Evolutionary conservation across 2,113 vertebrate genomes (phyloP).

Genomic region (Etheostoma cragini): DNA sequence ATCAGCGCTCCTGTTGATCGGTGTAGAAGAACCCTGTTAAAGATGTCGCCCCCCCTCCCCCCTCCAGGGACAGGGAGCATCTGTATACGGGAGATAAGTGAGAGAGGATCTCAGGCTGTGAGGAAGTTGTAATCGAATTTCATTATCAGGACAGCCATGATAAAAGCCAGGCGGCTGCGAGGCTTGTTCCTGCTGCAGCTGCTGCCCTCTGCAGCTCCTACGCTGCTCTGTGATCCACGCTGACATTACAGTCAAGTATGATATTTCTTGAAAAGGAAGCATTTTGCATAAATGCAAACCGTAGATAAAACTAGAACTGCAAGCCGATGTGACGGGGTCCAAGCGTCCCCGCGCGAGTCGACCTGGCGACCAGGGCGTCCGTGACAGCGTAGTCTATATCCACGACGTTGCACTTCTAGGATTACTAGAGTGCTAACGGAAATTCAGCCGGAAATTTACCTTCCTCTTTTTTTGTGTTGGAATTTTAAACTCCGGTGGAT

Average conservation of each 20-base stretch:
- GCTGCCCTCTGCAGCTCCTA: not conserved
- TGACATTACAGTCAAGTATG: not conserved
- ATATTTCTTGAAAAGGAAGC: not conserved
- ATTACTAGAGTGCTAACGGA: too few species aligned
- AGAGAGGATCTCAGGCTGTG: constrained; percentile 58
- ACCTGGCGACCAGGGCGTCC: too few species aligned
- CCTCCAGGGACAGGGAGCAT: constrained; percentile 32
- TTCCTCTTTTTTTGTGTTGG: too few species aligned
- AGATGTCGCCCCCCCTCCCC: constrained; percentile 13
- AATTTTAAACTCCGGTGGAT: too few species aligned
- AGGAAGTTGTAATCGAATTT: constrained; percentile 76
- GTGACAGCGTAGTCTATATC: too few species aligned
- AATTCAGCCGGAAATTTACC: too few species aligned
- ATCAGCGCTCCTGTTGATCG: constrained; percentile 30
- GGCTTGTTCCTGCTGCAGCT: constrained; percentile 6
- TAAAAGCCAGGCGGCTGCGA: constrained; percentile 41
- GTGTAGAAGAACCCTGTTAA: constrained; percentile 56
- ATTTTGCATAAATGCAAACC: not conserved
- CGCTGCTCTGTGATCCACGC: constrained; percentile 12
- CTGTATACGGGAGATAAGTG: constrained; percentile 77
- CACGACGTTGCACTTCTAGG: too few species aligned
- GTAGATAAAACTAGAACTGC: constrained; percentile 2
- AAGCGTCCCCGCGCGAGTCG: too few species aligned
- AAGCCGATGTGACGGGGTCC: too few species aligned
- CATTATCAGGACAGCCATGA: constrained; percentile 67